A percentile compares a stretch with the other conserved stretches of the same genome.
phyloP scores from a whole-genome alignment of 1,140 invertebrate species.

The Portunus trituberculatus region DNA sequence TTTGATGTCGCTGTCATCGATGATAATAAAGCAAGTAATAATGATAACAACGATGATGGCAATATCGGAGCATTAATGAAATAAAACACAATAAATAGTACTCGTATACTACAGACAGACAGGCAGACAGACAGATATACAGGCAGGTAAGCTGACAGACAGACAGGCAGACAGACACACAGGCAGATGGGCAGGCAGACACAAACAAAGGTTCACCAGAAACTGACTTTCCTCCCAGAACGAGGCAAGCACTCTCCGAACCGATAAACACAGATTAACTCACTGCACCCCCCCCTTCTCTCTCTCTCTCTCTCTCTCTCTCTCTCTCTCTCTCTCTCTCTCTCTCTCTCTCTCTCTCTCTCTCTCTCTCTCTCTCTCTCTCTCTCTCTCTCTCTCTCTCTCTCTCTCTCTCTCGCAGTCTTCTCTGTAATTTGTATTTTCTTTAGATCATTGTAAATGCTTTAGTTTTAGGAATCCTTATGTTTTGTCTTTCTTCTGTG shows the following conservation, averaged over 20 bases:
- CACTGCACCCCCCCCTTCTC: not conserved
- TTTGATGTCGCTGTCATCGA: not conserved
- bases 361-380: not conserved
- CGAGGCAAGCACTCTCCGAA: too few relatives aligned
- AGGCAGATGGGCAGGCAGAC: not conserved
- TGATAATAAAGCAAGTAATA: not conserved
- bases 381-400: not conserved
- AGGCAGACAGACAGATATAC: too few relatives aligned
- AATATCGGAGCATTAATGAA: not conserved
- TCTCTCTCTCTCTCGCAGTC: not conserved
- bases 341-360: not conserved
- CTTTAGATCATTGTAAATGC: too few relatives aligned
- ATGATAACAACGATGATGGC: not conserved
- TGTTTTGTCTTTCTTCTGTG: not conserved
- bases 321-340: not conserved
- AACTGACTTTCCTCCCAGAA: not conserved
- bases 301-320: conserved; percentile 1
- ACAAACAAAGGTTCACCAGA: not conserved
- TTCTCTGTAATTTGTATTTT: not conserved
- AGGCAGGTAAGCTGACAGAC: too few relatives aligned
- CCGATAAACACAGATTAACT: too few relatives aligned
- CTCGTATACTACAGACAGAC: not conserved
- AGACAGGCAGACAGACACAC: too few relatives aligned
- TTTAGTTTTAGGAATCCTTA: not conserved
- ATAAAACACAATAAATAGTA: not conserved